Percentiles rank a stretch among this genome's conserved stretches.
Evolutionary conservation across 2,888 invertebrate genomes (phyloP).

Genomic region (Masnerella sp.): DNA sequence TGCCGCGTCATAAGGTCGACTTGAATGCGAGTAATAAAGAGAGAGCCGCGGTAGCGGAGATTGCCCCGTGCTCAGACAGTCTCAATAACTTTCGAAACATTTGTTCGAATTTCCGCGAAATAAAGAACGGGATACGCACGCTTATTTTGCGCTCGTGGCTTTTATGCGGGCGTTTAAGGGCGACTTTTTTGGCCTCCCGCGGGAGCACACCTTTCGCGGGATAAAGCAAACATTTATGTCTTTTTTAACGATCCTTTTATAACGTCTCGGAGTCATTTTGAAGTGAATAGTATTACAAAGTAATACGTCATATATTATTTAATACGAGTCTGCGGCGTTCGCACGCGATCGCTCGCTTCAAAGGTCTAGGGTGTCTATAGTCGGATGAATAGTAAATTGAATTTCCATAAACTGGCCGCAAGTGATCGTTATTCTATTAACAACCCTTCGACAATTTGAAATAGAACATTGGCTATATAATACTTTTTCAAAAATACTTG

Average conservation of each 20-base stretch:
- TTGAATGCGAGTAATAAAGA: constrained; percentile 70
- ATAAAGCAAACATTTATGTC: constrained; percentile 43
- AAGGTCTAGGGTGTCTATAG: no score
- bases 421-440: constrained; percentile 5
- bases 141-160: constrained; percentile 22
- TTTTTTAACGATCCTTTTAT: constrained; percentile 46
- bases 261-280: constrained; percentile 35
- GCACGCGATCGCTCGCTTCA: constrained; percentile 11
- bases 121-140: constrained; percentile 30
- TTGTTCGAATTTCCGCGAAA: constrained; percentile 40
- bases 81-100: constrained; percentile 50
- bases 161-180: constrained; percentile 24
- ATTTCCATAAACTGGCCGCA: constrained; percentile 5
- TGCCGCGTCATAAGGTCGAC: constrained; percentile 62
- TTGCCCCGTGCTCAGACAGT: constrained; percentile 41
- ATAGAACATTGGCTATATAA: no score
- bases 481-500: no score
- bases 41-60: constrained; percentile 40
- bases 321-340: constrained; percentile 24
- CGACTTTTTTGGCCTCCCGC: constrained; percentile 13
- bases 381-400: constrained; percentile 21
- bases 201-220: constrained; percentile 15
- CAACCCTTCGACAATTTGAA: no score
- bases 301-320: constrained; percentile 44
- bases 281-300: constrained; percentile 37